Percentiles rank a stretch among this genome's conserved stretches.
Evolutionary conservation across 2,113 vertebrate genomes (phyloP).

Genomic region (Leptobrachium ailaonicum): DNA sequence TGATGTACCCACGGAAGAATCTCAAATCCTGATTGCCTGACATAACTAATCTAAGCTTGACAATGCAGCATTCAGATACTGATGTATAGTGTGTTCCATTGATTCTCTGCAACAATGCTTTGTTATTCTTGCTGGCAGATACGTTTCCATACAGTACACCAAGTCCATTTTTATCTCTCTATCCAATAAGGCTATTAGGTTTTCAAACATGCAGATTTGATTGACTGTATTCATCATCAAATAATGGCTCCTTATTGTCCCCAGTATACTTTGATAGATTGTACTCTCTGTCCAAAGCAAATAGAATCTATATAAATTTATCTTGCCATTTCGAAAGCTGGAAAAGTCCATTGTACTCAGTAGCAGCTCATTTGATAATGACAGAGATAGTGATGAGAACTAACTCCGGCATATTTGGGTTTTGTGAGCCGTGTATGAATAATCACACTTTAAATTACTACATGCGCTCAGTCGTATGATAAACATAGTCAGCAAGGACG

Average conservation of each 20-base stretch:
- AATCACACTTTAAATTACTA: conserved; percentile 20
- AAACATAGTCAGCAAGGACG: neutral
- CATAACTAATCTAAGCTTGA: conserved; percentile 13
- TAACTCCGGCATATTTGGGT: conserved; percentile 10
- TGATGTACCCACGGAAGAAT: conserved; percentile 13
- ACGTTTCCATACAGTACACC: neutral
- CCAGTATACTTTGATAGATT: conserved; percentile 31
- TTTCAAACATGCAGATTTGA: conserved; percentile 43
- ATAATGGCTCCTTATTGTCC: conserved; percentile 43
- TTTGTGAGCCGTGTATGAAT: conserved; percentile 29
- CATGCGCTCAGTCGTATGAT: conserved; percentile 3
- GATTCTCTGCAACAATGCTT: conserved; percentile 7
- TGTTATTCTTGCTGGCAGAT: conserved; percentile 16
- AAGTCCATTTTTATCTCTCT: conserved; percentile 13
- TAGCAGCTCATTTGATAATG: conserved; percentile 45
- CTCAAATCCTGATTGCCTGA: neutral
- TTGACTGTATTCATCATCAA: conserved; percentile 37
- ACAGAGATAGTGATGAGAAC: conserved; percentile 43
- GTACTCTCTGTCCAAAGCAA: conserved; percentile 22
- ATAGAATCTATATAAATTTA: conserved; percentile 33
- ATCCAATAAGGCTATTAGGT: conserved; percentile 20
- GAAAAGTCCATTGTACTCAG: conserved; percentile 25
- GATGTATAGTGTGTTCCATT: conserved; percentile 5
- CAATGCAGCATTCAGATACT: conserved; percentile 12
- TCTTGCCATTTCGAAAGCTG: conserved; percentile 20